phyloP scores from a whole-genome alignment of 2,888 invertebrate species.

The Neoaliturus tenellus region DNA sequence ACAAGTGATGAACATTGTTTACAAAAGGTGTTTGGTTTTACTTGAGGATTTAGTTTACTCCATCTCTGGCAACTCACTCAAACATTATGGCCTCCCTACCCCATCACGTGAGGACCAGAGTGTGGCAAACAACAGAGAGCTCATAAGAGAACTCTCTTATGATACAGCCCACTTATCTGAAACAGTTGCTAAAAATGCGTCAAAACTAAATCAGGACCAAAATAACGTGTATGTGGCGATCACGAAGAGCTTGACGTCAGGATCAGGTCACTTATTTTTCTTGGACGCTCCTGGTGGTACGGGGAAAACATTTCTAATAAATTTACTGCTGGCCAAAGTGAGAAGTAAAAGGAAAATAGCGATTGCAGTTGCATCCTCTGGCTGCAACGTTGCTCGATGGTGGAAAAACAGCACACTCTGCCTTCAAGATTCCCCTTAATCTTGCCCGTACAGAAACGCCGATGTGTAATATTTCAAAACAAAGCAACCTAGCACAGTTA shows the following conservation, averaged over 20 bases:
- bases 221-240: background rate
- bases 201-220: slow-evolving; percentile 4
- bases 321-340: slow-evolving; percentile 15
- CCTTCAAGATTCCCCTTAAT: slow-evolving; percentile 29
- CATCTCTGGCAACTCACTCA: background rate
- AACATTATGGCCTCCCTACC: slow-evolving; percentile 59
- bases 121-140: slow-evolving; percentile 25
- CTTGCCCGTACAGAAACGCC: background rate
- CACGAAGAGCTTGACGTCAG: background rate
- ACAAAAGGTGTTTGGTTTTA: slow-evolving; percentile 66
- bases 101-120: slow-evolving; percentile 43
- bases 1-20: slow-evolving; percentile 60
- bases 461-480: slow-evolving; percentile 27
- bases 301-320: slow-evolving; percentile 39
- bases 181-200: background rate
- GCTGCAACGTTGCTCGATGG: slow-evolving; percentile 28
- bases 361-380: slow-evolving; percentile 35
- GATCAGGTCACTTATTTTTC: slow-evolving; percentile 32
- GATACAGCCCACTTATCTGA: background rate
- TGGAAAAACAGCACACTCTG: slow-evolving; percentile 27
- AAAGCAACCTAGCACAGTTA: background rate
- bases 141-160: background rate
- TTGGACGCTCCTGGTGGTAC: slow-evolving; percentile 38
- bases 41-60: slow-evolving; percentile 25
- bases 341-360: slow-evolving; percentile 11